Evolutionary conservation across 2,888 invertebrate genomes (phyloP), one percentile per base, ranked within the genome.

Genomic region (Phytoseiulus persimilis): DNA sequence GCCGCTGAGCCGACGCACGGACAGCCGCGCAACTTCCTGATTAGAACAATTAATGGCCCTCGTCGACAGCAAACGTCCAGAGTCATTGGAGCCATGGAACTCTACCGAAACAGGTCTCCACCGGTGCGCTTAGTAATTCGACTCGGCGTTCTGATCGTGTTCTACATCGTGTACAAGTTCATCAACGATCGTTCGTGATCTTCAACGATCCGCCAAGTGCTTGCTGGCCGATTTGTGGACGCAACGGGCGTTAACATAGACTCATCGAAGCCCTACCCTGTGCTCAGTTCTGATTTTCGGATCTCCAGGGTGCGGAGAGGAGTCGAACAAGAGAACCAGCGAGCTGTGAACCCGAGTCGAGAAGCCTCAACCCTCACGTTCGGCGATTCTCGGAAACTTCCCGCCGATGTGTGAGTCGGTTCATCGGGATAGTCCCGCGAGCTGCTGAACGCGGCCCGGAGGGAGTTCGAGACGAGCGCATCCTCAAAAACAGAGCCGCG

Each of bases 41-140:
- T 87, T 87, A 87, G 39, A 32, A 33, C 87, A 87, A 87, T 87
- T 87, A 87, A 87, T 31, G n/a, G 87, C n/a, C 87, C 33, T 32
- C 31, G 84, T 31, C 33, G 32, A n/a, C 32, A n/a, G 87, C 87
- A 31, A 87, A 87, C 45, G n/a, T 87, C 32, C 32, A 39, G 5
- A n/a, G 33, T n/a, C 32, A n/a, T 31, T n/a, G 32, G 33, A 28
- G n/a, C n/a, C 14, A 87, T 87, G 87, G 87, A 87, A n/a, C 87
- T 87, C 87, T 87, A 87, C 45, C 87, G 87, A 39, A 45, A 33
- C 32, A 33, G 87, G 18, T 87, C 87, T 45, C 45, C 87, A 87
- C 87, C 33, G 31, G 87, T 87, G 32, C 87, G 87, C 5, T 87
- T 87, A 11, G 87, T 45, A 0, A 31, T 87, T 87, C 87, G 87